Evolutionary conservation across 1,140 invertebrate genomes (phyloP).

Genomic region (Cydia amplana): DNA sequence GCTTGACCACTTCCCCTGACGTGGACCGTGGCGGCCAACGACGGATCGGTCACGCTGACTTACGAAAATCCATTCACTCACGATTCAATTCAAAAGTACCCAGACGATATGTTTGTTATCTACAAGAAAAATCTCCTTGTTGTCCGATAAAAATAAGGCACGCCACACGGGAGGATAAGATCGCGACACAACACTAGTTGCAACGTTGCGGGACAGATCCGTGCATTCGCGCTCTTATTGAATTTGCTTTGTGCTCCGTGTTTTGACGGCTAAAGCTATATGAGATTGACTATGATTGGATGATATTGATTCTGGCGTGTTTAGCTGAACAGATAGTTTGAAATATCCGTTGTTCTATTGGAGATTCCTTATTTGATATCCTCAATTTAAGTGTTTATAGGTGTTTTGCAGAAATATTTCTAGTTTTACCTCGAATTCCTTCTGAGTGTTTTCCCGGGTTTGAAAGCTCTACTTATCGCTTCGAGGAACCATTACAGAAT

Average conservation of each 20-base stretch:
- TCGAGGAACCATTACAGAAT: too few relatives aligned
- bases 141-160: too few relatives aligned
- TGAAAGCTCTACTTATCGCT: too few relatives aligned
- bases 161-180: not conserved
- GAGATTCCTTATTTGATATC: not conserved
- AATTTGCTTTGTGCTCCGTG: constrained; percentile 13
- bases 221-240: constrained; percentile 13
- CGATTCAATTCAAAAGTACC: too few relatives aligned
- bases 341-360: constrained; percentile 10
- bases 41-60: too few relatives aligned
- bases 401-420: not conserved
- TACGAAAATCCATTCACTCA: too few relatives aligned
- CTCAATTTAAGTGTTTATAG: not conserved
- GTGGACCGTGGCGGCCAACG: too few relatives aligned
- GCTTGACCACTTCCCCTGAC: too few relatives aligned
- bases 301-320: not conserved
- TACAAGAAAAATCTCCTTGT: too few relatives aligned
- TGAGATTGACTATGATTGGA: not conserved
- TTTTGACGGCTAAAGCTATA: not conserved
- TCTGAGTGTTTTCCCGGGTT: too few relatives aligned
- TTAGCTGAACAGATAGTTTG: not conserved
- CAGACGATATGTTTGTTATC: too few relatives aligned
- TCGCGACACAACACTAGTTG: not conserved
- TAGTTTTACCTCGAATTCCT: not conserved
- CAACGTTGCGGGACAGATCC: constrained; percentile 6